Percentiles rank a stretch among this genome's conserved stretches.
phyloP scores from a whole-genome alignment of 2,113 vertebrate species.

The Rhadina sibilatrix region DNA sequence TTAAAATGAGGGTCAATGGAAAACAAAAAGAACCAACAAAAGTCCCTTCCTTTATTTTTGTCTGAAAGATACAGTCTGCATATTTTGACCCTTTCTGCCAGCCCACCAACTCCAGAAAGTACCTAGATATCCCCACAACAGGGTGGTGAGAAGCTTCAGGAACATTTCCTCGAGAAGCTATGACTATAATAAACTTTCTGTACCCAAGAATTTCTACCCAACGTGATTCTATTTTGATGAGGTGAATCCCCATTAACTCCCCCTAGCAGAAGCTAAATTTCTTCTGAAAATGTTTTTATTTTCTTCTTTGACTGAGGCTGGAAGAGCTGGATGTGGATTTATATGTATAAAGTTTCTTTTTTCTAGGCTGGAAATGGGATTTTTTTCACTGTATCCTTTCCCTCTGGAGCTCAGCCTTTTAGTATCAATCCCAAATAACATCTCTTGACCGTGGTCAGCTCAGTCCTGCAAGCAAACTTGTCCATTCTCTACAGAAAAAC shows the following conservation, averaged over 20 bases:
- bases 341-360: background rate
- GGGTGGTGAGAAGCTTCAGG: background rate
- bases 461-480: background rate
- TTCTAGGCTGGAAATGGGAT: background rate
- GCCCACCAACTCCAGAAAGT: background rate
- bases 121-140: background rate
- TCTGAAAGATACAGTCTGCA: background rate
- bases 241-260: background rate
- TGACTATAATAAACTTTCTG: background rate
- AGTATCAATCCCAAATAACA: background rate
- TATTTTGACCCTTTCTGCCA: background rate
- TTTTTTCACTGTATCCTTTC: background rate
- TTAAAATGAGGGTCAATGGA: background rate
- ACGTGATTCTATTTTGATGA: background rate
- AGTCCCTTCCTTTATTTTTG: background rate
- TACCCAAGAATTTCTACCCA: background rate
- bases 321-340: background rate
- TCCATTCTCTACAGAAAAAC: background rate
- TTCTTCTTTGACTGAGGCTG: background rate
- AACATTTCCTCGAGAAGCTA: background rate
- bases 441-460: background rate
- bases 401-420: background rate
- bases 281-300: background rate
- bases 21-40: conserved; percentile 16
- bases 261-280: background rate